phyloP scores from a whole-genome alignment of 2,888 invertebrate genomes.

The Dioctria linearis region DNA sequence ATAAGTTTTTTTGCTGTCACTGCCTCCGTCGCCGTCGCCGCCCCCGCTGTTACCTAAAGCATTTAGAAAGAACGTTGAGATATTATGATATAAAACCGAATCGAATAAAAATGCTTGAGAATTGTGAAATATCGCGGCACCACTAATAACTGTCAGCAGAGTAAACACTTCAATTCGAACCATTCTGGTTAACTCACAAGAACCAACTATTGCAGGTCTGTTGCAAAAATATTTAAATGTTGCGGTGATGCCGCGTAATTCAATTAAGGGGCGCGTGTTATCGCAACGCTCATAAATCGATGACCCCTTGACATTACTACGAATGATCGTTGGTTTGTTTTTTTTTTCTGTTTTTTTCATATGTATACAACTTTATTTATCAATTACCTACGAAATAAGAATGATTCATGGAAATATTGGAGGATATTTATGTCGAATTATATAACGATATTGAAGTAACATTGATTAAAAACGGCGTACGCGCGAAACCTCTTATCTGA shows the following conservation, averaged over 20 bases:
- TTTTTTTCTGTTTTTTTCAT: too few relatives aligned
- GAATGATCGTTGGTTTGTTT: too few relatives aligned
- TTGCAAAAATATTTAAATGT: conserved; percentile 12
- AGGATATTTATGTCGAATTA: too few relatives aligned
- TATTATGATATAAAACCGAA: conserved; percentile 13
- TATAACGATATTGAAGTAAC: too few relatives aligned
- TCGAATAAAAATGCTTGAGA: neutral
- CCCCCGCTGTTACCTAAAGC: neutral
- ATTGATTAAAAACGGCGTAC: too few relatives aligned
- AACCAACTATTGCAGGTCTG: conserved; percentile 34
- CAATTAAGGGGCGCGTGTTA: conserved; percentile 15
- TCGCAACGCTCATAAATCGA: conserved; percentile 13
- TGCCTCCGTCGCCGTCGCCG: too few relatives aligned
- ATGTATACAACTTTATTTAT: too few relatives aligned
- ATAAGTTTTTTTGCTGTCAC: neutral
- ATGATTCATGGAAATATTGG: too few relatives aligned
- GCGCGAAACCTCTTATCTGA: too few relatives aligned
- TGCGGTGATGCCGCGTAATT: neutral
- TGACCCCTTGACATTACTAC: neutral
- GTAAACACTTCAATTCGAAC: neutral
- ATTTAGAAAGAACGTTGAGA: conserved; percentile 16
- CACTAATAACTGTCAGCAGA: neutral
- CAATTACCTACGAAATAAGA: too few relatives aligned
- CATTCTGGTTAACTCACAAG: conserved; percentile 10
- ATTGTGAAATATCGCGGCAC: neutral